Percentiles rank a stretch among this genome's conserved stretches.
Conservation (phyloP, 1,140 invertebrate species). For the Samia ricini region DNA sequence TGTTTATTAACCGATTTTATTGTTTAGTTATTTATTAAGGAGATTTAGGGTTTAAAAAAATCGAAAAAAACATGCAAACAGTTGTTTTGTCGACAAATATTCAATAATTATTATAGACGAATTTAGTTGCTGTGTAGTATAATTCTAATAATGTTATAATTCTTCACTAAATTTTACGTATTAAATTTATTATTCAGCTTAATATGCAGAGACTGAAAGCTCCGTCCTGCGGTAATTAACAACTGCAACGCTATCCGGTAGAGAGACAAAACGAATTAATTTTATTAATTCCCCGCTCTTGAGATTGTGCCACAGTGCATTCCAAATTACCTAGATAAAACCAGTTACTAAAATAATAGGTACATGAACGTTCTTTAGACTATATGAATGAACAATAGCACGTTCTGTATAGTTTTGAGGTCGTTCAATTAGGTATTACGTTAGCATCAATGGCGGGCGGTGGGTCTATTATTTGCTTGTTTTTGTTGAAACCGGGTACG, state of each 20-base stretch:
- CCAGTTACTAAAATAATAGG: neutral
- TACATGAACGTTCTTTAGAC: neutral
- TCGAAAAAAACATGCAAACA: too few species aligned
- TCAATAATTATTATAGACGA: too few species aligned
- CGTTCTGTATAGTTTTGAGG: neutral
- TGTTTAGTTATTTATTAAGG: too few species aligned
- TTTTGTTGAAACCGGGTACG: too few species aligned
- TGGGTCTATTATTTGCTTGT: too few species aligned
- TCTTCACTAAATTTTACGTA: neutral
- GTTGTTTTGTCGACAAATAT: too few species aligned
- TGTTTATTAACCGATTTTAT: too few species aligned
- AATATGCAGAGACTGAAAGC: neutral
- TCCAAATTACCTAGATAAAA: neutral
- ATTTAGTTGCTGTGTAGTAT: too few species aligned
- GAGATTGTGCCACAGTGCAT: neutral
- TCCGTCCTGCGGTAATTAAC: constrained; percentile 16
- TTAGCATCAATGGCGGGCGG: too few species aligned
- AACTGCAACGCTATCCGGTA: constrained; percentile 11
- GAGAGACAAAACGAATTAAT: constrained; percentile 25
- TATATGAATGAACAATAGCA: neutral
- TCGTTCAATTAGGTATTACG: too few species aligned
- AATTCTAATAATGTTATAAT: too few species aligned
- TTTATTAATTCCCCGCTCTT: constrained; percentile 22
- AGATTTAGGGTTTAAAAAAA: too few species aligned
- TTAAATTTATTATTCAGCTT: constrained; percentile 1